Evolutionary conservation across 2,888 invertebrate species (phyloP), one percentile per base, ranked within the genome.

Genomic region (Amphipoea oculea): DNA sequence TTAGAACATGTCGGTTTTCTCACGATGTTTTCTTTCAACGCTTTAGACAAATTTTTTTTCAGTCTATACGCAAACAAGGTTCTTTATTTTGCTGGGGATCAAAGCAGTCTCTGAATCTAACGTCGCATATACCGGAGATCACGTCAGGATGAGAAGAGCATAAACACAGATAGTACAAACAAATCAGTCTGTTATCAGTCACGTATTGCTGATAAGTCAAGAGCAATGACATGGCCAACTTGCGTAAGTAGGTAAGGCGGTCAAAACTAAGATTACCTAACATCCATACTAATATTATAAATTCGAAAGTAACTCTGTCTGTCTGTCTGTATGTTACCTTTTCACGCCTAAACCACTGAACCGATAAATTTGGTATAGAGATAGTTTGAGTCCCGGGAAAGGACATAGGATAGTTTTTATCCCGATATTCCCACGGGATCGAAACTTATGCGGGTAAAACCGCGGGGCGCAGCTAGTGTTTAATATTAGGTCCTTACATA

Each of bases 171-270:
- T 29, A 51, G n/a, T n/a, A 23, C 14, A 12, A 63, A 73, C 48
- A 67, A 84, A 72, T 63, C 23, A 51, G 9, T 42, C 45, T n/a
- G 14, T 42, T 92, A 93, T 93, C 92, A 89, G 91, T 93, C 94
- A 93, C 94, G 93, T 93, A 94, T 76, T 68, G 36, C 54, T 85
- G 91, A 91, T 91, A 89, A 82, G 51, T 77, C 85, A 87, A 90
- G 93, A 91, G 92, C 92, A 93, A 88, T 90, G 91, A 89, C 91
- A 90, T 60, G 20, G 29, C 42, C n/a, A 71, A 54, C n/a, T 40
- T 68, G 57, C 54, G 69, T 62, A 71, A 67, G 36, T 85, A 63
- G 86, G 86, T 85, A 29, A 78, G 0, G 9, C 76, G 78, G 82
- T 74, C 85, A 87, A 77, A 65, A 1, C 5, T 5, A 23, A 42